phyloP scores from a whole-genome alignment of 2,888 invertebrate species.

The Temnothorax rugatulus region DNA sequence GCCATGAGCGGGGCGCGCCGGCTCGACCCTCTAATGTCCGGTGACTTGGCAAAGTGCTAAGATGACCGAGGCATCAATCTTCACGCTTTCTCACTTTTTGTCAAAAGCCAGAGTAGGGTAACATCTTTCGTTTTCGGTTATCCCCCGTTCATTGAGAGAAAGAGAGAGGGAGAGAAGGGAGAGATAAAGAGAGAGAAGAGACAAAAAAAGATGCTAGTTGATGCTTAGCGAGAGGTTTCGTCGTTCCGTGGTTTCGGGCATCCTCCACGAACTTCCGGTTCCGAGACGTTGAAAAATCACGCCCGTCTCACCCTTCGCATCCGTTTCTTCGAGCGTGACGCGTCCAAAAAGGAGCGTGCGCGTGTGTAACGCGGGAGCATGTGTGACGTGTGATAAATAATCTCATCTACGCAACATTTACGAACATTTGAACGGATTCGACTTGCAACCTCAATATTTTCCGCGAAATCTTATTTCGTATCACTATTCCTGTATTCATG shows the following conservation, averaged over 20 bases:
- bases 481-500: slow-evolving; percentile 7
- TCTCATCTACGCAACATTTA: slow-evolving; percentile 7
- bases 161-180: slow-evolving; percentile 12
- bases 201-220: slow-evolving; percentile 57
- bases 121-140: slow-evolving; percentile 63
- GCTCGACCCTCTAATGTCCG: slow-evolving; percentile 80
- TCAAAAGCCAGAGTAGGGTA: slow-evolving; percentile 70
- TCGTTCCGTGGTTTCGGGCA: slow-evolving; percentile 69
- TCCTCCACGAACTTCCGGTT: slow-evolving; percentile 69
- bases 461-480: not conserved
- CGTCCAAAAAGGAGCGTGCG: slow-evolving; percentile 49
- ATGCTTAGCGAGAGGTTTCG: slow-evolving; percentile 59
- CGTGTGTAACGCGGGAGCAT: slow-evolving; percentile 31
- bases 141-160: slow-evolving; percentile 32
- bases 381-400: slow-evolving; percentile 45
- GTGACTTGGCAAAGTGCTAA: slow-evolving; percentile 82
- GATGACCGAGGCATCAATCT: slow-evolving; percentile 83
- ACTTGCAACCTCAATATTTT: not conserved
- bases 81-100: slow-evolving; percentile 81
- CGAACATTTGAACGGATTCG: not conserved
- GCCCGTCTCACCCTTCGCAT: slow-evolving; percentile 56
- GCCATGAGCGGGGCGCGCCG: slow-evolving; percentile 56
- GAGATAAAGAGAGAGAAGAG: slow-evolving; percentile 30
- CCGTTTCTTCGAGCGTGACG: slow-evolving; percentile 63
- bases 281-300: slow-evolving; percentile 75